Base-by-base conservation (phyloP, 2,113 vertebrate genomes). In the Channa maculata region DNA sequence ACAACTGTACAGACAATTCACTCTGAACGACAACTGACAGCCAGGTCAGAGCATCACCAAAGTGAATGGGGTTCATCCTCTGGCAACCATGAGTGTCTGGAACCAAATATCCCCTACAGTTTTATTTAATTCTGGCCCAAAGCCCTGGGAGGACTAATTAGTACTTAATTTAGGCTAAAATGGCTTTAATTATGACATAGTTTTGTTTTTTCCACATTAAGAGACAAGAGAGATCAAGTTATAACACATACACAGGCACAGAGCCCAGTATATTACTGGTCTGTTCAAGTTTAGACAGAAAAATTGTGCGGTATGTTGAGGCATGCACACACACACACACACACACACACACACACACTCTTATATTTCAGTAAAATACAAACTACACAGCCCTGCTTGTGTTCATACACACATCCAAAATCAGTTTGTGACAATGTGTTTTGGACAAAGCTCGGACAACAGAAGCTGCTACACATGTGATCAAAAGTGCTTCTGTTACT, bases 221-320 rank as follows among this genome's bases (percentile, higher is more conserved):
- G 49, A 65, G 59, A 37, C 5, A 15, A 37, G 11, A 38, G 0
- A 33, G 0, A 14, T 52, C 46, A 45, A 46, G 48, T n/a, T 14
- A n/a, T 12, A 14, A 57, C 58, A 49, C 57, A 48, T 1, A 15
- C 13, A 45, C 51, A 53, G 8, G 7, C 0, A 41, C 58, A 48
- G 5, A 37, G 0, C 11, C 24, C 24, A 24, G 24, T 24, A 24
- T 24, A 24, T 24, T 8, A 11, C 52, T 2, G 11, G 13, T 53
- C 34, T 15, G 55, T 45, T 71, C 77, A 68, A 54, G 58, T 80
- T 68, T 3, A 66, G 67, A 68, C 67, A 75, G 41, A 84, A 54
- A 60, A 53, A 34, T 9, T 0, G 43, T 0, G 51, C 39, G 58
- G 63, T 37, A 3, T 0, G 63, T 33, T 62, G 37, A 48, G 51